These are phyloP conservation scores for Empis livida DNA, from an alignment of 2,888 invertebrate species.

Conservation along the genomic window DNA sequence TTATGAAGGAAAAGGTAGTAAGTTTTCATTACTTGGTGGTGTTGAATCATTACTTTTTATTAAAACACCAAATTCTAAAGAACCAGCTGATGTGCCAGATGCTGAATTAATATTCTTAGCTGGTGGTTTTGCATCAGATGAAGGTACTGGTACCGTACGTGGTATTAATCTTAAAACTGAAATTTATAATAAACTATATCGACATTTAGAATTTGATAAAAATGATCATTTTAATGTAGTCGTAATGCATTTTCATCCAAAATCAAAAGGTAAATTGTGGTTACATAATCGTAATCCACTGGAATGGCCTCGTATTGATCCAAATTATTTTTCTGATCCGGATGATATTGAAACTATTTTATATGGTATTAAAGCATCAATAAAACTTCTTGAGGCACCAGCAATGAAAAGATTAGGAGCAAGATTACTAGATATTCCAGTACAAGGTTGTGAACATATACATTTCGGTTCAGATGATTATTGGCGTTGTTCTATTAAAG, in stretches of 20 bases:
- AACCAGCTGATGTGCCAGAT: conserved; percentile 49
- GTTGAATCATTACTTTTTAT: conserved; percentile 55
- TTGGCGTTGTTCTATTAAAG: conserved; percentile 55
- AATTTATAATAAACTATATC: conserved; percentile 43
- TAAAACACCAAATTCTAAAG: conserved; percentile 42
- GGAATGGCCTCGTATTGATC: conserved; percentile 45
- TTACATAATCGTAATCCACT: conserved; percentile 51
- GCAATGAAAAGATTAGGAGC: conserved; percentile 47
- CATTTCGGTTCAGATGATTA: conserved; percentile 49
- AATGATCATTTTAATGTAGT: conserved; percentile 47
- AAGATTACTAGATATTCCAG: conserved; percentile 38
- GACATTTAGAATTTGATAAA: conserved; percentile 38
- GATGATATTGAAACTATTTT: conserved; percentile 40
- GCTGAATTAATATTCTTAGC: conserved; percentile 51
- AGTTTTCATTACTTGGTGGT: conserved; percentile 36
- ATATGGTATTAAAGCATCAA: conserved; percentile 46
- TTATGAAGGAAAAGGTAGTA: conserved; percentile 12
- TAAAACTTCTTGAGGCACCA: conserved; percentile 43
- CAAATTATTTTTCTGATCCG: conserved; percentile 42
- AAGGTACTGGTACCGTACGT: conserved; percentile 40
- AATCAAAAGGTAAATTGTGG: conserved; percentile 54
- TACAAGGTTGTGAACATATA: conserved; percentile 40
- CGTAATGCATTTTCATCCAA: conserved; percentile 60
- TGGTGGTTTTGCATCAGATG: conserved; percentile 49
- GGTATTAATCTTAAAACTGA: conserved; percentile 44